Evolutionary conservation across 2,797 vertebrate species (phyloP), one percentile per base, ranked within the genome.

Genomic region (Chanos chanos): DNA sequence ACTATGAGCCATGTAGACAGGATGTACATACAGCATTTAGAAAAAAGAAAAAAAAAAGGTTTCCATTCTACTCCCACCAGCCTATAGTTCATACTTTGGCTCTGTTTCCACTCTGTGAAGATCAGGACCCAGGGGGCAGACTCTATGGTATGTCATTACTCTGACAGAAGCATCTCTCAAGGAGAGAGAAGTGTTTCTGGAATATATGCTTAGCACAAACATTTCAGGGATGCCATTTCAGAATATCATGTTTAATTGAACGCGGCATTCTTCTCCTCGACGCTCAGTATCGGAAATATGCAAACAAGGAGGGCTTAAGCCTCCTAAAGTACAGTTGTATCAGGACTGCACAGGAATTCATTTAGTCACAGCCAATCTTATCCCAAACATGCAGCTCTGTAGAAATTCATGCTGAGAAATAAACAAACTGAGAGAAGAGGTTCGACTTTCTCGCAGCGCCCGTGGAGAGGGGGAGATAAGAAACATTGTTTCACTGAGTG

Each of bases 201-300:
- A 30, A 55, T 25, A 41, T 54, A 13, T 21, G 52, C 63, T 62
- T 47, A 44, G 28, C 19, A 34, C 19, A 57, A 40, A 25, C 30
- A 31, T 62, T 45, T 50, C 44, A 61, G 52, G 47, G 45, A 57
- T 54, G 45, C n/a, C 22, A 18, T 45, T 59, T 25, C n/a, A 34
- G 51, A 71, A 49, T 37, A 68, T 65, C 27, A 64, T 64, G 70
- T 70, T 72, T 66, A 60, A 61, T 60, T 55, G 43, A 67, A 59
- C 18, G 18, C 43, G 45, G 12, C 25, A 41, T 10, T 40, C 34
- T 27, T 16, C 43, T 7, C 7, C 15, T 18, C 15, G 33, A 7
- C 1, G 24, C 6, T 12, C 30, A 30, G 18, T 28, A n/a, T n/a
- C n/a, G n/a, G 36, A 24, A 50, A 22, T 50, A 54, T 40, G 37